Evolutionary conservation across 2,888 invertebrate species (phyloP).

Genomic region (Dilophus febrilis): DNA sequence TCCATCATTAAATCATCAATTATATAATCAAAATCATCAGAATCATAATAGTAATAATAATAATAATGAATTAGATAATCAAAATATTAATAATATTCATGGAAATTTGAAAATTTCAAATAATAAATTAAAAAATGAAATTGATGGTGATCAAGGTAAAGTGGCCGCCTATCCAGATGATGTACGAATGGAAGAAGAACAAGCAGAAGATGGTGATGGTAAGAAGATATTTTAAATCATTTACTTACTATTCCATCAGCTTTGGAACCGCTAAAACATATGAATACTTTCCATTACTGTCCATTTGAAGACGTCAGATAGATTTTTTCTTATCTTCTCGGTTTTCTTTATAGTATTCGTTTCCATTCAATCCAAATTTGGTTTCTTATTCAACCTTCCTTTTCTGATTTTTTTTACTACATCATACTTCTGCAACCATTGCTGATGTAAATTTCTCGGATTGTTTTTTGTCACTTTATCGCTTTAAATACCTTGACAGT

Average conservation of each 20-base stretch:
- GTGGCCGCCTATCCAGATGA: slow-evolving; percentile 23
- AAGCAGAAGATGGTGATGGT: slow-evolving; percentile 34
- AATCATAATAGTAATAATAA: slow-evolving; percentile 14
- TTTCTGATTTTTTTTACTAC: no score
- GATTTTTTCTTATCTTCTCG: slow-evolving; percentile 8
- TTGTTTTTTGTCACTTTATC: no score
- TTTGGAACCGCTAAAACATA: no score
- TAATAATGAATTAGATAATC: slow-evolving; percentile 17
- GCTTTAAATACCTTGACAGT: no score
- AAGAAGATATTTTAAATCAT: slow-evolving; percentile 12
- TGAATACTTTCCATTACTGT: no score
- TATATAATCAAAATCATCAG: slow-evolving; percentile 18
- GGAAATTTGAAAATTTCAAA: no score
- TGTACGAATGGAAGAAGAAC: slow-evolving; percentile 26
- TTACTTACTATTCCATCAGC: no score
- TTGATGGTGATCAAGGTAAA: slow-evolving; percentile 30
- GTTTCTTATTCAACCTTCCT: no score
- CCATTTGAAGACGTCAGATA: no score
- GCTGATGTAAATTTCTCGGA: no score
- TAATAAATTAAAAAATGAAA: slow-evolving; percentile 28
- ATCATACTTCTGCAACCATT: no score
- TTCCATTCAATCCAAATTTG: neutral
- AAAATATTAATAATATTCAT: slow-evolving; percentile 13
- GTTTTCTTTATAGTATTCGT: neutral
- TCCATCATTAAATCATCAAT: slow-evolving; percentile 10